Evolutionary conservation across 2,113 vertebrate species (phyloP).

Genomic region (Barbus barbus): DNA sequence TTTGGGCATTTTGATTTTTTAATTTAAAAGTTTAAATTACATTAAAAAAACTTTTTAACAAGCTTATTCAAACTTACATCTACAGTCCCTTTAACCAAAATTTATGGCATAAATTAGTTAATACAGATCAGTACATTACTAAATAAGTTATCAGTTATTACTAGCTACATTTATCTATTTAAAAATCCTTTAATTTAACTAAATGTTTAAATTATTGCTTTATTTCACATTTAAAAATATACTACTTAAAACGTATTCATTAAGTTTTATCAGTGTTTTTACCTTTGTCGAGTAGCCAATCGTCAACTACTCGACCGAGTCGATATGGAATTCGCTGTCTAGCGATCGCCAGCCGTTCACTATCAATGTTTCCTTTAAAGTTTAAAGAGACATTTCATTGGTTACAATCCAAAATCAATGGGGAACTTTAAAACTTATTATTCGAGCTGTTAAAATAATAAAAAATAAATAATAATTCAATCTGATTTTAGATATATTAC

Average conservation of each 20-base stretch:
- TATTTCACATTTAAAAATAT: conserved; percentile 92
- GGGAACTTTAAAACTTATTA: conserved; percentile 99
- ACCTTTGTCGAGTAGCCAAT: conserved; percentile 99
- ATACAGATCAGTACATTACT: conserved; percentile 81
- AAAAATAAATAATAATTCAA: no score
- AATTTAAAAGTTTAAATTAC: conserved; percentile 90
- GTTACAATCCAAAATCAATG: conserved; percentile 99
- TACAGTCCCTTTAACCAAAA: conserved; percentile 99
- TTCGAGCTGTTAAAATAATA: conserved; percentile 72
- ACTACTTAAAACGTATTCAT: conserved; percentile 98
- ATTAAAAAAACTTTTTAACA: conserved; percentile 80
- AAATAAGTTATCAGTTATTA: conserved; percentile 46
- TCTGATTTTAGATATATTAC: no score
- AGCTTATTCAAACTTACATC: conserved; percentile 95
- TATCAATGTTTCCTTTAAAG: conserved; percentile 99
- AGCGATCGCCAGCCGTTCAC: conserved; percentile 99
- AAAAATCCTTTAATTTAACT: conserved; percentile 93
- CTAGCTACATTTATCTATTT: conserved; percentile 90
- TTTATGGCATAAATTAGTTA: conserved; percentile 78
- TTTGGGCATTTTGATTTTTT: conserved; percentile 78
- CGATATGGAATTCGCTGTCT: conserved; percentile 87
- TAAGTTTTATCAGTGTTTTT: conserved; percentile 99
- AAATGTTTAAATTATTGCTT: conserved; percentile 95
- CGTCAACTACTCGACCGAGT: conserved; percentile 92
- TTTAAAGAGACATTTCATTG: conserved; percentile 99